Percentiles rank a stretch among this genome's conserved stretches.
phyloP scores from a whole-genome alignment of 2,888 invertebrate species.

The Tetheella fluctuosa region DNA sequence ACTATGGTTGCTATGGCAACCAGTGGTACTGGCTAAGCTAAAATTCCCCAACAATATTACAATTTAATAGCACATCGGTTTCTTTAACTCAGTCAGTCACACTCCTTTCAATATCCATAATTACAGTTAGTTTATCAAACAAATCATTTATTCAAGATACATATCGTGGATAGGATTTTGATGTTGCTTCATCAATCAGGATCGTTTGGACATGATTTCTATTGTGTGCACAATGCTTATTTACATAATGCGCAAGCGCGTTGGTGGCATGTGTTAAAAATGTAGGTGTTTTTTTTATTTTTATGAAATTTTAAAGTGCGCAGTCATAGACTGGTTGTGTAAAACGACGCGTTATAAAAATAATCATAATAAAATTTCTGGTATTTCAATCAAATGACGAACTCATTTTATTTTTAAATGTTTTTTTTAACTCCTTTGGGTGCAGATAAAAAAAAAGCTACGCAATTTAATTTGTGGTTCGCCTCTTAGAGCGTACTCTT shows the following conservation, averaged over 20 bases:
- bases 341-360: too few species aligned
- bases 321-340: not conserved
- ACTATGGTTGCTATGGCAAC: too few species aligned
- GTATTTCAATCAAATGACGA: too few species aligned
- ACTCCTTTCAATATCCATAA: conserved; percentile 46
- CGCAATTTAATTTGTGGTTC: too few species aligned
- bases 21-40: too few species aligned
- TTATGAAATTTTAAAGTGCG: not conserved
- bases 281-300: too few species aligned
- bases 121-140: conserved; percentile 50
- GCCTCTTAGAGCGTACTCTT: too few species aligned
- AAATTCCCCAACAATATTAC: too few species aligned
- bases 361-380: too few species aligned
- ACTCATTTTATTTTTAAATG: too few species aligned
- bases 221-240: conserved; percentile 66
- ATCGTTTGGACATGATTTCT: conserved; percentile 66
- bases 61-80: conserved; percentile 13
- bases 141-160: conserved; percentile 42
- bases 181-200: conserved; percentile 70
- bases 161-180: conserved; percentile 42
- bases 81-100: conserved; percentile 31
- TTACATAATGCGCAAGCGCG: conserved; percentile 70
- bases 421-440: too few species aligned
- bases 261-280: conserved; percentile 53
- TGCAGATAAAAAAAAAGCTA: too few species aligned